A percentile compares a stretch with the other conserved stretches of the same genome.
Evolutionary conservation across 2,113 vertebrate genomes (phyloP).

Genomic region (Petrocephalus microphthalmus): DNA sequence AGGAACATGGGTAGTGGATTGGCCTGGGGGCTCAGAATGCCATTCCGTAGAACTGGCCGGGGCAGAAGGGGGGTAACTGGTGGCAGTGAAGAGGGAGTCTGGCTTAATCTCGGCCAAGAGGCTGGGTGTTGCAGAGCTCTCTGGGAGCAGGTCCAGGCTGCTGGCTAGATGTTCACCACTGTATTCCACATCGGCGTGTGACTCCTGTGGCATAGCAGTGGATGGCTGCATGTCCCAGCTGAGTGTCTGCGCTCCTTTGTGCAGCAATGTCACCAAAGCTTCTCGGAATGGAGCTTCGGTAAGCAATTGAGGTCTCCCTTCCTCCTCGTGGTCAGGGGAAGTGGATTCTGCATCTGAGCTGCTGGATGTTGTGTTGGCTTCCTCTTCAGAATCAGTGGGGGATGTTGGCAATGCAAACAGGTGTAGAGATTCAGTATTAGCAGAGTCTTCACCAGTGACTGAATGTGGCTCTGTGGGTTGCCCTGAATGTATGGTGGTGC

Average conservation of each 20-base stretch:
- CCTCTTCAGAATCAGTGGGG: not conserved
- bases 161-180: constrained; percentile 12
- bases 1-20: not conserved
- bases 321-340: not conserved
- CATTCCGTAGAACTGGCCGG: constrained; percentile 17
- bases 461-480: constrained; percentile 6
- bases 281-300: not conserved
- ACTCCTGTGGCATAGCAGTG: constrained; percentile 9
- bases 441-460: constrained; percentile 20
- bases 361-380: not conserved
- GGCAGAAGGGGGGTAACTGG: not conserved
- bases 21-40: constrained; percentile 19
- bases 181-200: constrained; percentile 22
- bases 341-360: not conserved
- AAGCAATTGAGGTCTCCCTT: not conserved
- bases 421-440: constrained; percentile 6
- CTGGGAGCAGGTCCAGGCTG: not conserved
- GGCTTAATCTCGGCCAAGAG: not conserved
- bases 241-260: not conserved
- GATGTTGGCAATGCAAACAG: not conserved
- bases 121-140: not conserved
- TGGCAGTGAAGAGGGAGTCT: not conserved
- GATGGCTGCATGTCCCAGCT: constrained; percentile 4
- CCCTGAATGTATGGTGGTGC: constrained; percentile 11
- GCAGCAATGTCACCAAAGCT: constrained; percentile 5